These are phyloP conservation scores for Ginglymostoma cirratum DNA, from an alignment of 2,113 vertebrate genomes.

Conservation along the genomic window DNA sequence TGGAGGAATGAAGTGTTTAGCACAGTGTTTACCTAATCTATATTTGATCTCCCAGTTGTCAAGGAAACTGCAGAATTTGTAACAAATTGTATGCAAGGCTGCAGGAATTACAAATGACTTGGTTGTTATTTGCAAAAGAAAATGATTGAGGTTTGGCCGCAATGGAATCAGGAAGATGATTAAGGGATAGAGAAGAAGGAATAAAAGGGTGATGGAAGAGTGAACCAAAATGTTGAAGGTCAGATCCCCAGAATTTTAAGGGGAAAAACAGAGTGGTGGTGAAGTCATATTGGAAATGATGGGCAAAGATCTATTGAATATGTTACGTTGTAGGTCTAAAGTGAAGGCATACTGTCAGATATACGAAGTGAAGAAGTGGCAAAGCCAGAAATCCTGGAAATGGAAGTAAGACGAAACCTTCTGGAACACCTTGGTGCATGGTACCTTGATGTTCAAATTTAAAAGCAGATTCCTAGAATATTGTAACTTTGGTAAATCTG, in stretches of 20 bases:
- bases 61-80: too few species aligned
- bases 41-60: too few species aligned
- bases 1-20: not conserved
- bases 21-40: not conserved
- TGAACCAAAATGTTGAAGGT: not conserved
- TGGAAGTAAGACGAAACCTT: too few species aligned
- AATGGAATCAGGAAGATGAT: not conserved
- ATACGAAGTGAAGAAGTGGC: not conserved
- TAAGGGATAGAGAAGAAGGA: not conserved
- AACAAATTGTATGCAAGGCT: too few species aligned
- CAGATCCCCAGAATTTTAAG: not conserved
- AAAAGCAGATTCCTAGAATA: not conserved
- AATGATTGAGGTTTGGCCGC: not conserved
- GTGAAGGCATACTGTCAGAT: too few species aligned
- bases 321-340: not conserved
- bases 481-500: too few species aligned
- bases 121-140: not conserved
- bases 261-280: not conserved
- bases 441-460: not conserved
- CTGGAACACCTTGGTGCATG: not conserved
- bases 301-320: not conserved
- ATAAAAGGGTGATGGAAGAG: not conserved
- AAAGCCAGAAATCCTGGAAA: not conserved
- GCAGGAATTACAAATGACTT: too few species aligned
- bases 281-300: not conserved